A percentile compares a stretch with the other conserved stretches of the same genome.
Evolutionary conservation across 1,140 invertebrate genomes (phyloP).

Genomic region (Scaptodrosophila lebanonensis): DNA sequence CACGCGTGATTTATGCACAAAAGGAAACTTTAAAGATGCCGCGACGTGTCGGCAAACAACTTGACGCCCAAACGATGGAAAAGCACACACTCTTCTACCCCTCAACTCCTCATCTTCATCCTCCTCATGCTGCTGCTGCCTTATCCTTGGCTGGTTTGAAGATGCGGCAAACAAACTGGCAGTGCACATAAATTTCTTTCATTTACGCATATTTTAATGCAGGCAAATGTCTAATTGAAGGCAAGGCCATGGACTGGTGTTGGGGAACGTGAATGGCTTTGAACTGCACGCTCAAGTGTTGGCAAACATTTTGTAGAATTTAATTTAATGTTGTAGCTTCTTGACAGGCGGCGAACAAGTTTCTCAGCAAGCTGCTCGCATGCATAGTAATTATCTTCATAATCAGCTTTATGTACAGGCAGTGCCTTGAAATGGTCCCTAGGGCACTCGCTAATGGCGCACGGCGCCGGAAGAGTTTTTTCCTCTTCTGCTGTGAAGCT

Average conservation of each 20-base stretch:
- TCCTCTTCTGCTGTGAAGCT: conserved; percentile 6
- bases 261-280: neutral
- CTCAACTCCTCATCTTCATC: too few relatives aligned
- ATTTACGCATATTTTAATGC: conserved; percentile 42
- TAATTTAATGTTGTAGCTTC: neutral
- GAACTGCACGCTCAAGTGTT: conserved; percentile 9
- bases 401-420: conserved; percentile 36
- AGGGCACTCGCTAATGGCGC: conserved; percentile 64
- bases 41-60: conserved; percentile 27
- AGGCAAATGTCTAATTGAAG: conserved; percentile 9
- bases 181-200: conserved; percentile 10
- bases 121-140: too few relatives aligned
- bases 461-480: conserved; percentile 54
- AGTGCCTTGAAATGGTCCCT: conserved; percentile 55
- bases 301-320: conserved; percentile 33
- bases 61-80: neutral
- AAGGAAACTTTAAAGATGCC: conserved; percentile 30
- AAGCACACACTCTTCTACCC: too few relatives aligned
- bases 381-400: conserved; percentile 64
- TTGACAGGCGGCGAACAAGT: conserved; percentile 20
- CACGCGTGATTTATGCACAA: conserved; percentile 34
- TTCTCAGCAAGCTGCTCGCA: conserved; percentile 37
- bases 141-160: too few relatives aligned
- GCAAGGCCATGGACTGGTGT: neutral
- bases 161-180: too few relatives aligned